A percentile compares a stretch with the other conserved stretches of the same genome.
These are phyloP conservation scores for Caradrina kadenii DNA, from an alignment of 2,888 invertebrate species.

Conservation along the genomic window DNA sequence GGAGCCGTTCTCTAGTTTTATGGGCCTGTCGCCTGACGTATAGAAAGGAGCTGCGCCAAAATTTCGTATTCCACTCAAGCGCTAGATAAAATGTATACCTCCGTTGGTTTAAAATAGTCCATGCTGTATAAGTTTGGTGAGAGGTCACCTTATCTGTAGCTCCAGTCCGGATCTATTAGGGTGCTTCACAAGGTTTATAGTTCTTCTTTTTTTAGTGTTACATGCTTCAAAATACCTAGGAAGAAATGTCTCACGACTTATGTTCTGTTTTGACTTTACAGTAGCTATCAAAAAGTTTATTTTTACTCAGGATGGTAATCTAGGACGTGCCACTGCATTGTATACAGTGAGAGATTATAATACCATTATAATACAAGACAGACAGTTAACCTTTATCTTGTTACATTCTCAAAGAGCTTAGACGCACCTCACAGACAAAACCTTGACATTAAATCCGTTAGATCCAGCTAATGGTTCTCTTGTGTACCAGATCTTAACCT, in stretches of 20 bases:
- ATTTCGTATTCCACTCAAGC: slow-evolving; percentile 61
- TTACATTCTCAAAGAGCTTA: slow-evolving; percentile 27
- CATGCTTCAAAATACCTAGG: background rate
- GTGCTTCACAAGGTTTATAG: slow-evolving; percentile 9
- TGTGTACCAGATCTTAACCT: slow-evolving; percentile 40
- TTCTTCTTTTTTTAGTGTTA: no score
- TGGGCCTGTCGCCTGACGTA: slow-evolving; percentile 46
- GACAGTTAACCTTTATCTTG: background rate
- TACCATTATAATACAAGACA: background rate
- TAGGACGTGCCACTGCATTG: background rate
- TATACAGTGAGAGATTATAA: background rate
- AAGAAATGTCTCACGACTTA: background rate
- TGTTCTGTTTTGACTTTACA: background rate
- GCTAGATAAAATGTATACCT: slow-evolving; percentile 52
- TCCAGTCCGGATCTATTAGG: background rate
- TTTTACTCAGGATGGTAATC: background rate
- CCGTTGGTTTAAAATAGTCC: slow-evolving; percentile 46
- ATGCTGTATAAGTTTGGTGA: slow-evolving; percentile 24
- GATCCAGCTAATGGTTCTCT: slow-evolving; percentile 50
- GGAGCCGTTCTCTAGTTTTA: slow-evolving; percentile 51
- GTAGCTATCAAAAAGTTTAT: background rate
- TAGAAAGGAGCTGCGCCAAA: slow-evolving; percentile 51
- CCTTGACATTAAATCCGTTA: slow-evolving; percentile 42
- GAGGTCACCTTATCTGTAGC: slow-evolving; percentile 36
- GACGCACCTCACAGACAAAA: slow-evolving; percentile 13